Evolutionary conservation across 2,888 invertebrate species (phyloP), one percentile per base, ranked within the genome.

Genomic region (Keiferia lycopersicella): DNA sequence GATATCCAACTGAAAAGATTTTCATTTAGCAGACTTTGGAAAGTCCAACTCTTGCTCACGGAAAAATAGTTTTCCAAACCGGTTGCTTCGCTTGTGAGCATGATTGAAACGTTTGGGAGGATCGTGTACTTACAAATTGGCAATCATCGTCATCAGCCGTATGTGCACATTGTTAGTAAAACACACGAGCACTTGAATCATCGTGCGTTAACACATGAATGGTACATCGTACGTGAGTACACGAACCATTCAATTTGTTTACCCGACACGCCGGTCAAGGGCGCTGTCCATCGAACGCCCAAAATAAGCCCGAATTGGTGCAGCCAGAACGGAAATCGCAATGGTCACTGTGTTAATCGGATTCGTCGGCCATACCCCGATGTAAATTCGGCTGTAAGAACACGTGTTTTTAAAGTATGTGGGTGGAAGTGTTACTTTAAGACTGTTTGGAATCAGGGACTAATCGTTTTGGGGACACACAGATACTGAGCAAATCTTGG

Each of bases 181-280:
- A 85, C 84, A 82, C 76, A 77, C 80, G 80, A 79, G 77, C 80
- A 78, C 81, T 84, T 81, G 86, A 86, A 82, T 84, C 85, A 85
- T 86, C 86, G 82, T 84, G 84, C 84, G 83, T 84, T 82, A 77
- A 78, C 84, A 87, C 84, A 88, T 90, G 89, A 91, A 91, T 91
- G 90, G 87, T 83, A 80, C 78, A 79, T 80, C 77, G 65, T 81
- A 82, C 82, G 81, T 80, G 82, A 81, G 86, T 88, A 88, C 88
- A 87, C 89, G 84, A 82, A 87, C 87, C 90, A 91, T 91, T 90
- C 90, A 91, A 90, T 87, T 87, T 87, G 88, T 87, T 88, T 86
- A 88, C 86, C 77, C 84, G 80, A 74, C 76, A 80, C 74, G 78
- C 78, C 86, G 87, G 86, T 87, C 89, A 88, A 88, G 88, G 87